Percentiles rank a stretch among this genome's conserved stretches.
These are phyloP conservation scores for Reticulitermes speratus DNA, from an alignment of 1,140 invertebrate species.

Conservation along the genomic window DNA sequence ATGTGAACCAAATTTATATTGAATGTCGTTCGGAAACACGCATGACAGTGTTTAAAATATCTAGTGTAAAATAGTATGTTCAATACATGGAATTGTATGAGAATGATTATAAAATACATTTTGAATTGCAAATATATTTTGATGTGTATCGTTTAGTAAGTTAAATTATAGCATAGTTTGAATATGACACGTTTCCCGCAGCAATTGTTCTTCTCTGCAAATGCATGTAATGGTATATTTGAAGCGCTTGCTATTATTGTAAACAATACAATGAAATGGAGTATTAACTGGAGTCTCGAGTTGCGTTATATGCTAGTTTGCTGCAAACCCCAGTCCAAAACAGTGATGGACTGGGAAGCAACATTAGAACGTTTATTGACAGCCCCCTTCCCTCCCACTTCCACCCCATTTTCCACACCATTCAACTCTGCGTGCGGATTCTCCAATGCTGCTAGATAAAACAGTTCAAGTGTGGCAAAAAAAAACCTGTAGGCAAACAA, in stretches of 20 bases:
- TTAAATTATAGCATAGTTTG: neutral
- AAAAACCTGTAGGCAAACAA: neutral
- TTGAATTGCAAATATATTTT: neutral
- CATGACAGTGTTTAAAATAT: neutral
- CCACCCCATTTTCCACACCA: neutral
- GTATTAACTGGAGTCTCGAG: neutral
- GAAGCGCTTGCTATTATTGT: neutral
- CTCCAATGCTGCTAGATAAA: neutral
- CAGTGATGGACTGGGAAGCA: neutral
- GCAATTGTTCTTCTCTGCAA: neutral
- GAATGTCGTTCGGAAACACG: too few species aligned
- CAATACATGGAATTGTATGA: neutral
- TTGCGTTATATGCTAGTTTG: neutral
- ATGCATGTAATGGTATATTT: neutral
- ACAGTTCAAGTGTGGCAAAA: neutral
- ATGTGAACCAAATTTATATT: too few species aligned
- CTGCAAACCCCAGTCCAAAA: neutral
- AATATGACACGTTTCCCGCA: neutral
- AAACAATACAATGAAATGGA: neutral
- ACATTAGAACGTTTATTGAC: conserved; percentile 12
- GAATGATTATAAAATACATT: neutral
- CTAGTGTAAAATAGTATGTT: neutral
- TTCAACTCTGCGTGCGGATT: neutral
- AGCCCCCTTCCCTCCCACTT: neutral
- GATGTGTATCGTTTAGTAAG: neutral